Base-by-base conservation (phyloP, 1,140 invertebrate species). In the Nebria ingens region DNA sequence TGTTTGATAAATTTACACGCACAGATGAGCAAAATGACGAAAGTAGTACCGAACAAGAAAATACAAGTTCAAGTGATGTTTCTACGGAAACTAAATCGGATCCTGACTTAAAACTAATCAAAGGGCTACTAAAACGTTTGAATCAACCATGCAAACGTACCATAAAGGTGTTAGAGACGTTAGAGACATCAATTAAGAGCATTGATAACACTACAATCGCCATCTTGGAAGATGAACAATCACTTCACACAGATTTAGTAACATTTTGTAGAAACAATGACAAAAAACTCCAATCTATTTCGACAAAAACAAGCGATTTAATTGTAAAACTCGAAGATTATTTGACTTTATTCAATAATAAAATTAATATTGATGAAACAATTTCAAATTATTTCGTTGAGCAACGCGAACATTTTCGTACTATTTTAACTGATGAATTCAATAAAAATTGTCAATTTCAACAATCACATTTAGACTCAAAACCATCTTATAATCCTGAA, bases 1-100 rank as follows among this genome's bases (percentile, higher is more conserved):
- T 65, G 29, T 62, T 66, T 55, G 65, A 66, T 56, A 61, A 58
- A 60, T 50, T 59, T 29, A 61, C 49, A 51, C 55, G 52, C 11
- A 22, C 59, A 21, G 51, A 58, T 23, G 57, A 61, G 11, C 45
- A 55, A 34, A 56, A 42, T 12, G 49, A 54, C 40, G 58, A 59
- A 19, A 49, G 2, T 49, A 60, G 57, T 54, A 21, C 55, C 2
- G 57, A 58, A 38, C 38, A 54, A 49, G 57, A 59, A 51, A 21
- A 59, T 34, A 22, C 29, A 20, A 56, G 57, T 29, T 56, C 54
- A 19, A 59, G 59, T 53, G 60, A 58, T 13, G 45, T 52, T 11
- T 23, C n/a, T 22, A 19, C 38, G 6, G 34, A 56, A 50, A 20
- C 22, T 52, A 23, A 55, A 59, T 21, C 34, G 19, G 51, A 56